phyloP scores from a whole-genome alignment of 2,888 invertebrate species.

The Hypselothyrea guttata region DNA sequence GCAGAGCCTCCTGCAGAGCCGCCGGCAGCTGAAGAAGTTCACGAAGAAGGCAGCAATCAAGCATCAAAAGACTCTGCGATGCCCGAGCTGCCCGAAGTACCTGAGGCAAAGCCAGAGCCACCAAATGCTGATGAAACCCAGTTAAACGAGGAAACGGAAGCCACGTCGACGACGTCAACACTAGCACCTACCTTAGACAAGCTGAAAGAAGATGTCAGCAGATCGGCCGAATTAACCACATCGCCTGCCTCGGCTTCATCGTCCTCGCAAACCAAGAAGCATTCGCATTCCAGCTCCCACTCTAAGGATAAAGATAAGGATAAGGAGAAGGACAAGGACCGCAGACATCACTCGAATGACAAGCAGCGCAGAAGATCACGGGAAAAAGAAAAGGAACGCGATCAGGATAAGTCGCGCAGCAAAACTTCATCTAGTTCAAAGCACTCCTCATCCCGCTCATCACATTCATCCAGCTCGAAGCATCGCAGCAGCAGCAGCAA shows the following conservation, averaged over 20 bases:
- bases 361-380: slow-evolving; percentile 52
- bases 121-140: not conserved
- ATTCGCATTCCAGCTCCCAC: slow-evolving; percentile 39
- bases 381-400: slow-evolving; percentile 43
- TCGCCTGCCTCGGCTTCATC: slow-evolving; percentile 63
- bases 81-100: slow-evolving; percentile 2
- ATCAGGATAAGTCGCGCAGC: slow-evolving; percentile 56
- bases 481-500: slow-evolving; percentile 53
- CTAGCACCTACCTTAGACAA: slow-evolving; percentile 9
- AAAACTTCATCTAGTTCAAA: slow-evolving; percentile 65
- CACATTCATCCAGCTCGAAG: slow-evolving; percentile 56
- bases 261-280: slow-evolving; percentile 74
- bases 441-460: slow-evolving; percentile 58
- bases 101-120: slow-evolving; percentile 23
- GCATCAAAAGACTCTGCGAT: slow-evolving; percentile 14
- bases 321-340: slow-evolving; percentile 48
- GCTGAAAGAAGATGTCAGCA: slow-evolving; percentile 35
- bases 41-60: not conserved
- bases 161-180: not conserved
- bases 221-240: slow-evolving; percentile 31
- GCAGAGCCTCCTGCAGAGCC: slow-evolving; percentile 4
- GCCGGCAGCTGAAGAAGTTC: slow-evolving; percentile 6
- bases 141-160: not conserved
- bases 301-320: slow-evolving; percentile 47
- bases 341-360: slow-evolving; percentile 49